Conservation (phyloP, 2,797 vertebrate species). For the Lindbergichthys nudifrons region DNA sequence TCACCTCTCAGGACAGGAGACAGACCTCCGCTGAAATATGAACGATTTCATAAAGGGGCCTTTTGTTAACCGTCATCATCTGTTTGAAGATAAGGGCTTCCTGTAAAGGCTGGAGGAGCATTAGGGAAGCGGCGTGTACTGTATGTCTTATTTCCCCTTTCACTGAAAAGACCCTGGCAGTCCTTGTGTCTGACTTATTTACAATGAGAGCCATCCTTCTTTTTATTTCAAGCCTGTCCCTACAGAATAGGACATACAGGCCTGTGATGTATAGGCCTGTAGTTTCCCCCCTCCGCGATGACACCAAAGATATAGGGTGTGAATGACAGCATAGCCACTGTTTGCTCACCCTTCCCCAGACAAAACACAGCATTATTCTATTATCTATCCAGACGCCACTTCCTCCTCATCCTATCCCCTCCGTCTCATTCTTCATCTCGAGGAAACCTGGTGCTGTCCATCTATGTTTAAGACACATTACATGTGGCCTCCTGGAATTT, state of each 20-base stretch:
- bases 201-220: slow-evolving; percentile 76
- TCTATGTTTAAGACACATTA: slow-evolving; percentile 99
- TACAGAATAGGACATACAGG: slow-evolving; percentile 91
- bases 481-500: slow-evolving; percentile 99
- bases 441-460: slow-evolving; percentile 94
- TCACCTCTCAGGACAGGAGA: slow-evolving; percentile 80
- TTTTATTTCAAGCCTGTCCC: slow-evolving; percentile 88
- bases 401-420: slow-evolving; percentile 44
- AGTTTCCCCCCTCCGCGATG: slow-evolving; percentile 91
- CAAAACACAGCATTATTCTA: slow-evolving; percentile 99
- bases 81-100: slow-evolving; percentile 68
- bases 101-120: slow-evolving; percentile 66
- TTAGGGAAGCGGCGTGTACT: slow-evolving; percentile 53
- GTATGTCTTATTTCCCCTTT: slow-evolving; percentile 72
- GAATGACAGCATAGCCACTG: slow-evolving; percentile 95
- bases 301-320: slow-evolving; percentile 98
- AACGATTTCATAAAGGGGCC: slow-evolving; percentile 76
- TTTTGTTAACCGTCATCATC: slow-evolving; percentile 73
- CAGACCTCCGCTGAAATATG: slow-evolving; percentile 76
- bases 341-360: slow-evolving; percentile 92
- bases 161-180: slow-evolving; percentile 58
- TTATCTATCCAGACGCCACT: slow-evolving; percentile 91
- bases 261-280: slow-evolving; percentile 98
- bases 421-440: slow-evolving; percentile 62
- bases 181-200: slow-evolving; percentile 75